phyloP scores from a whole-genome alignment of 2,888 invertebrate genomes.

The Drosophila nr. perissopoda region DNA sequence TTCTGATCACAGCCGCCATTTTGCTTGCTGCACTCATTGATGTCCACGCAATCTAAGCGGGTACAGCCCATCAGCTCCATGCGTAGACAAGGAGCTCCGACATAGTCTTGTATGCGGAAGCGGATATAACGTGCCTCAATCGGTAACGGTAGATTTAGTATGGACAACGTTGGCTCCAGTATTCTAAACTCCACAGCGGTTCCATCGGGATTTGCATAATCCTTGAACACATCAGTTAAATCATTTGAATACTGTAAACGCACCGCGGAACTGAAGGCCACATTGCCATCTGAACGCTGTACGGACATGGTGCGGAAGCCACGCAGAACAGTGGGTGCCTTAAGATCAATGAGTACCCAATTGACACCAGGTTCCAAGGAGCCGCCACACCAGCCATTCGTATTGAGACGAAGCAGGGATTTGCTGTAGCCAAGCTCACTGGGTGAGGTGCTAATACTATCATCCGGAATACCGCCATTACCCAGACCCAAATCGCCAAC shows the following conservation, averaged over 20 bases:
- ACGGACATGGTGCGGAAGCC: slow-evolving; percentile 97
- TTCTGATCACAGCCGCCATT: slow-evolving; percentile 98
- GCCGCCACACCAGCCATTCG: slow-evolving; percentile 96
- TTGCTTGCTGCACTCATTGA: slow-evolving; percentile 93
- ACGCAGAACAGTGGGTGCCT: slow-evolving; percentile 94
- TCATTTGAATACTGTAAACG: slow-evolving; percentile 94
- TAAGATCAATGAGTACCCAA: slow-evolving; percentile 94
- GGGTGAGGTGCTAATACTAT: slow-evolving; percentile 93
- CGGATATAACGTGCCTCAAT: slow-evolving; percentile 95
- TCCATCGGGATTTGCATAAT: slow-evolving; percentile 96
- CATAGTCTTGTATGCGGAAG: slow-evolving; percentile 94
- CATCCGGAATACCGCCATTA: slow-evolving; percentile 95
- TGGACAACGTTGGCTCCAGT: slow-evolving; percentile 94
- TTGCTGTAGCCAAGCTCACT: slow-evolving; percentile 93
- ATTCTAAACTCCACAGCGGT: slow-evolving; percentile 97
- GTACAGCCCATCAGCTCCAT: slow-evolving; percentile 97
- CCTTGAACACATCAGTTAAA: slow-evolving; percentile 94
- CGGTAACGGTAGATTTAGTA: slow-evolving; percentile 94
- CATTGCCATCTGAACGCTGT: slow-evolving; percentile 91
- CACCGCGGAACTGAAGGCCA: slow-evolving; percentile 95
- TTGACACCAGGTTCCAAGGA: slow-evolving; percentile 94
- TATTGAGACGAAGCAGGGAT: slow-evolving; percentile 93
- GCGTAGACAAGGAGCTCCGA: slow-evolving; percentile 94
- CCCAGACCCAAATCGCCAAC: slow-evolving; percentile 93
- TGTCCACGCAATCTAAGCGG: slow-evolving; percentile 93